These are phyloP conservation scores for Cynoglossus semilaevis DNA, from an alignment of 2,113 vertebrate genomes.

Conservation along the genomic window DNA sequence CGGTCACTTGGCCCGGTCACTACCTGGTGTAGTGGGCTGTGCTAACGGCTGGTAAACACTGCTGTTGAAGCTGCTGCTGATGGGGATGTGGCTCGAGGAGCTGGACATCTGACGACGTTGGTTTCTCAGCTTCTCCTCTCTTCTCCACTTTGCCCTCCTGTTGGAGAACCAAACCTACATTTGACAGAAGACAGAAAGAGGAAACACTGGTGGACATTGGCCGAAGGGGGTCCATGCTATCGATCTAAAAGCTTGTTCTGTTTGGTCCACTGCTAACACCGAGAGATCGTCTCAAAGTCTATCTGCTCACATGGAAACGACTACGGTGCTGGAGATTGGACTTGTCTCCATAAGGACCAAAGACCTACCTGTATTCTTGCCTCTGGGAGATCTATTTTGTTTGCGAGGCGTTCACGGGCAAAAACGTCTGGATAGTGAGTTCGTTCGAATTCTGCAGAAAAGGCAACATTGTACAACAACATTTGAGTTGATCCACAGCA, in stretches of 20 bases:
- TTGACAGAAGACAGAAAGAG: neutral
- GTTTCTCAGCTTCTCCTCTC: conserved; percentile 96
- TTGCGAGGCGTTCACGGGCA: conserved; percentile 95
- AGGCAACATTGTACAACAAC: neutral
- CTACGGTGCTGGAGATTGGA: too few species aligned
- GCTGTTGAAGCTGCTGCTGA: conserved; percentile 97
- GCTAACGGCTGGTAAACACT: conserved; percentile 94
- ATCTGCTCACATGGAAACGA: too few species aligned
- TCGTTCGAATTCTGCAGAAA: conserved; percentile 93
- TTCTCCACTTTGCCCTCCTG: conserved; percentile 96
- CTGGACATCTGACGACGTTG: conserved; percentile 93
- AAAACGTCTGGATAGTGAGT: conserved; percentile 99
- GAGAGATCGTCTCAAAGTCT: too few species aligned
- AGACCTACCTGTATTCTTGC: conserved; percentile 95
- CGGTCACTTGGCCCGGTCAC: neutral
- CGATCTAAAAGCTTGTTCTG: neutral
- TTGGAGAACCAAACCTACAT: conserved; percentile 98
- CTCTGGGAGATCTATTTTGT: conserved; percentile 99
- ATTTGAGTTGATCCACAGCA: neutral
- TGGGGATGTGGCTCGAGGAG: conserved; percentile 94
- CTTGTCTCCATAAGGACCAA: too few species aligned
- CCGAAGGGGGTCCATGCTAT: neutral
- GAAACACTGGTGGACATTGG: neutral
- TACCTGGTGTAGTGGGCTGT: conserved; percentile 91
- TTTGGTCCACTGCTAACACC: too few species aligned